Evolutionary conservation across 2,797 vertebrate species (phyloP), one percentile per base, ranked within the genome.

Genomic region (Babyrousa celebensis): DNA sequence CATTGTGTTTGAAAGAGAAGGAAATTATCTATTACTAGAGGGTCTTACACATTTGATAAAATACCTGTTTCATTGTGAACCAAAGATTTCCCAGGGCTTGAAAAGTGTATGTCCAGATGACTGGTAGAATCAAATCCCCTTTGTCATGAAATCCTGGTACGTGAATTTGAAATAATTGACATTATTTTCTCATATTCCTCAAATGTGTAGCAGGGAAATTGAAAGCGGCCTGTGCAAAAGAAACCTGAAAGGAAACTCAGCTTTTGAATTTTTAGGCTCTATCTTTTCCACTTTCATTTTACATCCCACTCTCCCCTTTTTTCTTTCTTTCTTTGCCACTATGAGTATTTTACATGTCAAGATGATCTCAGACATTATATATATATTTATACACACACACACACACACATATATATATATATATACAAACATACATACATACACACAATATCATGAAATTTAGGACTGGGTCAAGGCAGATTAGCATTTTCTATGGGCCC

Each of bases 261-360:
- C 10, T 29, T 72, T 88, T 58, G 3, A 1, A 62, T 56, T 21
- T 54, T 54, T 80, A 25, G 14, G 20, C 16, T 25, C 67, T 75
- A 54, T 29, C 5, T 71, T 36, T 84, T 29, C 62, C 17, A 65
- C 48, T 93, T 93, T 83, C 25, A 62, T 77, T 89, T 89, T 91
- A 48, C 63, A 70, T 58, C 3, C 8, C 1, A 54, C 0, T 17
- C 9, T 65, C 21, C 14, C 5, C 29, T 43, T n/a, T 77, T 96
- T 85, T 32, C n/a, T 75, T 85, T 52, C 18, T 80, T 74, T 48
- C n/a, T 85, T 96, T 83, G 27, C 14, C 32, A 58, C 11, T 78
- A 48, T 78, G n/a, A 90, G 4, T 54, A 29, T 91, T 40, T 93
- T 75, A 72, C 14, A 25, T 10, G 7, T 82, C 62, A 20, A 88